These are phyloP conservation scores for Rhyacophila evoluta DNA, from an alignment of 2,888 invertebrate genomes.

Conservation along the genomic window DNA sequence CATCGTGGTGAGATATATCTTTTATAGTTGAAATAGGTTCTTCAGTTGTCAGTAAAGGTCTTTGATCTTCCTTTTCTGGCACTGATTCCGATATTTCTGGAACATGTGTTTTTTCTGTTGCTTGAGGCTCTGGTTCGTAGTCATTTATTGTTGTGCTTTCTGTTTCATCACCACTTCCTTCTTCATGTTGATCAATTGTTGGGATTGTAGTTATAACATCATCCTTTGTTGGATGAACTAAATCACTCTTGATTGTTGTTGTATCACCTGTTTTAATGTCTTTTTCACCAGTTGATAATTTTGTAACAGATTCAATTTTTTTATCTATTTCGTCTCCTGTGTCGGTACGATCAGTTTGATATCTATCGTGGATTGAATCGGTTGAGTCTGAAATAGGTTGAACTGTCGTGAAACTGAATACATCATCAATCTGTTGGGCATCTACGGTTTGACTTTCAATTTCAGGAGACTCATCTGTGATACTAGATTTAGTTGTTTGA, in stretches of 20 bases:
- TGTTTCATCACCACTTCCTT: not conserved
- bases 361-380: not conserved
- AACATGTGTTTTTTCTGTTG: not conserved
- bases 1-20: not conserved
- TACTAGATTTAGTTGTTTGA: not conserved
- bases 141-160: not conserved
- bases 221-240: not conserved
- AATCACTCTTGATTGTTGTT: not conserved
- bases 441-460: slow-evolving; percentile 29
- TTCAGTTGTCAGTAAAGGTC: not conserved
- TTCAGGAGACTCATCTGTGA: not conserved
- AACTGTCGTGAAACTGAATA: slow-evolving; percentile 7
- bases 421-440: slow-evolving; percentile 25
- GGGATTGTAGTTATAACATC: not conserved
- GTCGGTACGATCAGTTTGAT: not conserved
- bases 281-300: not conserved
- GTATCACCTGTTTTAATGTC: slow-evolving; percentile 35
- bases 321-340: not conserved
- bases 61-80: not conserved
- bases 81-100: not conserved
- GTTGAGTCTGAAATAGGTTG: not conserved
- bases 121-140: not conserved
- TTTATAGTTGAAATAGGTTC: not conserved
- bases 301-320: slow-evolving; percentile 32
- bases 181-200: not conserved